Evolutionary conservation across 2,888 invertebrate species (phyloP).

Genomic region (Ormia ochracea): DNA sequence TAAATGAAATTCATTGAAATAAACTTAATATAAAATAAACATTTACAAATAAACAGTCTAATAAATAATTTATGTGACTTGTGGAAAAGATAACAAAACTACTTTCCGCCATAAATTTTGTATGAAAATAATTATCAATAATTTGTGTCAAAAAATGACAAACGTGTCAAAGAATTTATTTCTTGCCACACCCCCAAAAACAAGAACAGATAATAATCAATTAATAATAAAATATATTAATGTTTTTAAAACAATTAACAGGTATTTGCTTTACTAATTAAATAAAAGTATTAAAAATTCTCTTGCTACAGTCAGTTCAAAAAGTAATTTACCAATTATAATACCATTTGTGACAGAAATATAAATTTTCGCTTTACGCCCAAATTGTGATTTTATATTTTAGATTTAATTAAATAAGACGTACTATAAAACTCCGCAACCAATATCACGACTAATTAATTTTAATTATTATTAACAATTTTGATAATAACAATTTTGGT

Average conservation of each 20-base stretch:
- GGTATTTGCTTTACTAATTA: constrained; percentile 28
- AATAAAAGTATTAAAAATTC: neutral
- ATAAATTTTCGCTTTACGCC: neutral
- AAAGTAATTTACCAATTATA: too few species aligned
- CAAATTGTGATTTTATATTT: neutral
- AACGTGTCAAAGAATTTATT: neutral
- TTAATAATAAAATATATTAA: neutral
- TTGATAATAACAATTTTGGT: too few species aligned
- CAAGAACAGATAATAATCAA: constrained; percentile 8
- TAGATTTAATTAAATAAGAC: too few species aligned
- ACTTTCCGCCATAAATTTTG: neutral
- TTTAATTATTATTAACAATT: too few species aligned
- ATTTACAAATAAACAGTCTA: neutral
- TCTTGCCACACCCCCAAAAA: neutral
- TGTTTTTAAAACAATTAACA: neutral
- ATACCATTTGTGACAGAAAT: too few species aligned
- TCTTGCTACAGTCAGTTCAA: neutral
- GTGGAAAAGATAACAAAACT: neutral
- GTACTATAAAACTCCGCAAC: too few species aligned
- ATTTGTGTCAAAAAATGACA: neutral
- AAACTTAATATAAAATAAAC: neutral
- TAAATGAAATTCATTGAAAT: neutral
- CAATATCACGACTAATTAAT: too few species aligned
- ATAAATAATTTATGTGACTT: neutral
- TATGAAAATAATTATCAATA: neutral